Evolutionary conservation across 53 echinoderm and acorn worm species (phyloP).

Genomic region (Paracentrotus lividus): DNA sequence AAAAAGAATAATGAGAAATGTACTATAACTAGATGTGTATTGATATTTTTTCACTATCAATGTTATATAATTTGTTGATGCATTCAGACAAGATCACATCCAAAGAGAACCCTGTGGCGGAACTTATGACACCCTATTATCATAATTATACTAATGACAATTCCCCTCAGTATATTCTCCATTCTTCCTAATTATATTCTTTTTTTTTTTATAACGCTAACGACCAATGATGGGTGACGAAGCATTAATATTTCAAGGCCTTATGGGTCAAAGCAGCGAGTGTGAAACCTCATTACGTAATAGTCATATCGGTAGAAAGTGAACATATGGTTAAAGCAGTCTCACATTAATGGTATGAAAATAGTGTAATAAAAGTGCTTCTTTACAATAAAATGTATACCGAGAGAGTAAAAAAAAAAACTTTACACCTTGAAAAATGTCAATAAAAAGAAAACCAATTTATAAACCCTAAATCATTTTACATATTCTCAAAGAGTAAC

Average conservation of each 20-base stretch:
- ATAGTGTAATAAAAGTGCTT: too few species aligned
- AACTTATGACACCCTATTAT: not conserved
- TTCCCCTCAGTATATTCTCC: not conserved
- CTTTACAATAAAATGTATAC: too few species aligned
- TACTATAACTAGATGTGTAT: too few species aligned
- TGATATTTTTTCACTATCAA: not conserved
- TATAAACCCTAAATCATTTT: too few species aligned
- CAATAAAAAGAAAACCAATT: too few species aligned
- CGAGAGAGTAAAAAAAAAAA: too few species aligned
- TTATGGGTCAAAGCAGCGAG: not conserved
- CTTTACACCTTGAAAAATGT: too few species aligned
- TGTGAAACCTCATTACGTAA: slow-evolving; percentile 9
- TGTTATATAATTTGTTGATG: not conserved
- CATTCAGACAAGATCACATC: not conserved
- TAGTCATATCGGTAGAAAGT: not conserved
- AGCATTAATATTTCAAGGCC: not conserved
- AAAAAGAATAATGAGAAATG: too few species aligned
- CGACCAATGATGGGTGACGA: slow-evolving; percentile 21
- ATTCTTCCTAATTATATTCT: slow-evolving; percentile 5
- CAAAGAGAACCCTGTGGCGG: not conserved
- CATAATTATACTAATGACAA: not conserved
- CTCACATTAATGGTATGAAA: not conserved
- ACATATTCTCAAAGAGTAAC: too few species aligned
- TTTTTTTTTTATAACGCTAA: not conserved
- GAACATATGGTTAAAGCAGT: not conserved